Base-by-base conservation (phyloP, 2,888 invertebrate genomes). In the Agriopis marginaria region DNA sequence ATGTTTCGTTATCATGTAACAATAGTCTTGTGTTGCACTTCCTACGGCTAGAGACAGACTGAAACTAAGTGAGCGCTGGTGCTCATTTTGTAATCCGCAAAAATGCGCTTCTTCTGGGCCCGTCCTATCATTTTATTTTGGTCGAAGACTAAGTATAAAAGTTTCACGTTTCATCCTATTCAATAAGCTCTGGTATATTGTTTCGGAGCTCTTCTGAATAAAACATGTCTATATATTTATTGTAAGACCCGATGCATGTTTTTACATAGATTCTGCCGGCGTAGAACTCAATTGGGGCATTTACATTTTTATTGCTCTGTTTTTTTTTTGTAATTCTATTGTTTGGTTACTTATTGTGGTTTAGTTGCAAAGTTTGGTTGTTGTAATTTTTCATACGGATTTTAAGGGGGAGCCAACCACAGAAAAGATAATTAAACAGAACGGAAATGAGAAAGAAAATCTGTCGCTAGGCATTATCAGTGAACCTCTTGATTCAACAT, bases 181-280 rank as follows among this genome's bases (percentile, higher is more conserved):
- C 86, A 88, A 87, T 87, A 87, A 82, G 85, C 74, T 76, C 76
- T 81, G 82, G 79, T 86, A 85, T 90, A 92, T 91, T 92, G 91
- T 89, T 91, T 89, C 85, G 84, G 81, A 84, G 77, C 79, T 75
- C 85, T 81, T 73, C 79, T 93, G 93, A 92, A 93, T 93, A 92
- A 93, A 86, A 90, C 90, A 92, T 91, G 54, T 50, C 62, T 76
- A 81, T 82, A 84, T 87, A 88, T 84, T 88, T 90, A 89, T 89
- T 85, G 86, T 87, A 88, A 89, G 84, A 84, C 77, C 74, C 79
- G 88, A 86, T 91, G 91, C 91, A 92, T 92, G 90, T 90, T 89
- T 89, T 87, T 86, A 88, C 87, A 87, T 90, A 89, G 85, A 83
- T 88, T 81, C 77, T 73, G 77, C 14, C 78, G 77, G 78, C 74